Evolutionary conservation across 2,888 invertebrate genomes (phyloP), one percentile per base, ranked within the genome.

Genomic region (Callosobruchus maculatus): DNA sequence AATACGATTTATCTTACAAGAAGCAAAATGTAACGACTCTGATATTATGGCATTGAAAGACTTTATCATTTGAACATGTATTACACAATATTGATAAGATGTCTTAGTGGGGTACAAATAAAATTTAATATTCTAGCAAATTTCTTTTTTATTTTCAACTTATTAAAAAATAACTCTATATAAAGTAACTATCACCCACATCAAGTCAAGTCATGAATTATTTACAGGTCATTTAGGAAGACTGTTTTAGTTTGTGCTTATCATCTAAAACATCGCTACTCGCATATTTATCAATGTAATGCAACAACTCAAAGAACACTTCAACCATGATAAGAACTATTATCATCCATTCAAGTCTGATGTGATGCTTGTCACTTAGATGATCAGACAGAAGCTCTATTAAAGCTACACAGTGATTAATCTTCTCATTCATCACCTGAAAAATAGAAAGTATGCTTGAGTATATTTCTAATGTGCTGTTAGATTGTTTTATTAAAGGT

Each of bases 321-420:
- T 99, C 98, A 0, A 98, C 95, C 90, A 97, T 92, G 87, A 99
- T 99, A 67, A 99, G 91, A 22, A 94, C 89, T 77, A 99, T 99
- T 79, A 99, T 97, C 95, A 98, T 97, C 97, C 97, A 97, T 87
- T 99, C 99, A 0, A 99, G 90, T 0, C 97, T 90, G 18, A 96
- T 92, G 86, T 98, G 97, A 88, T 98, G 98, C 13, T 93, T 90
- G 88, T 98, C 98, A 74, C 95, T 96, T 26, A 98, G 90, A 90
- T 98, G 96, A 30, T 94, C 91, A 0, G 95, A 95, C 7, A 99
- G 88, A 76, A 98, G 89, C 83, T 97, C 96, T 7, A 98, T 93
- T 21, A 99, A 88, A 82, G 98, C 97, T 73, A 95, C 94, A 85
- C 99, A 99, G 86, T 98, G 97, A 81, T 94, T 94, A 68, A 99